These are phyloP conservation scores for Ageneiosus marmoratus DNA, from an alignment of 2,113 vertebrate species.

Conservation along the genomic window DNA sequence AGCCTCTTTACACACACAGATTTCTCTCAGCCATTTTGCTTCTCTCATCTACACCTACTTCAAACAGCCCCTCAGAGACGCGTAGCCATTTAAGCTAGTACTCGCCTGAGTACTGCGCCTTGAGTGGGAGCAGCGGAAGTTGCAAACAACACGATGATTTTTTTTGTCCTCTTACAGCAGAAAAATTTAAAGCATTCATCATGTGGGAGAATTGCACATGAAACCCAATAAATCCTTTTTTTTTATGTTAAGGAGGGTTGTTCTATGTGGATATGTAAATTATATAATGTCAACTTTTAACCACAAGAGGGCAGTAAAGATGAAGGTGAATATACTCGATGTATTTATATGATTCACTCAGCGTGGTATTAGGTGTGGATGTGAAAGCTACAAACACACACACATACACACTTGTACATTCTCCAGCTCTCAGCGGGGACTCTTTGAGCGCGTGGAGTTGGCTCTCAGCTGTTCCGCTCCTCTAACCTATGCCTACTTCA, in stretches of 20 bases:
- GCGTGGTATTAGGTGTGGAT: constrained; percentile 23
- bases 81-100: constrained; percentile 41
- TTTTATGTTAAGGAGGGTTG: neutral
- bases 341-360: neutral
- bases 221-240: constrained; percentile 11
- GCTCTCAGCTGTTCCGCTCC: constrained; percentile 31
- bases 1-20: constrained; percentile 31
- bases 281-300: neutral
- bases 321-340: neutral
- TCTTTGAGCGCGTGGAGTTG: constrained; percentile 29
- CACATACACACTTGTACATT: constrained; percentile 18
- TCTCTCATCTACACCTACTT: constrained; percentile 34
- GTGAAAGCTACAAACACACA: constrained; percentile 10
- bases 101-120: neutral
- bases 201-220: neutral
- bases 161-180: neutral
- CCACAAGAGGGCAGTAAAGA: constrained; percentile 66
- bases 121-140: constrained; percentile 9
- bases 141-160: neutral
- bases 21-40: constrained; percentile 35
- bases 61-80: constrained; percentile 42
- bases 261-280: neutral
- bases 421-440: constrained; percentile 21
- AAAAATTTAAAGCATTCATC: constrained; percentile 14
- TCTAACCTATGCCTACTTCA: constrained; percentile 39